A percentile compares a stretch with the other conserved stretches of the same genome.
Conservation (phyloP, 2,888 invertebrate genomes). For the Liposcelis brunnea region DNA sequence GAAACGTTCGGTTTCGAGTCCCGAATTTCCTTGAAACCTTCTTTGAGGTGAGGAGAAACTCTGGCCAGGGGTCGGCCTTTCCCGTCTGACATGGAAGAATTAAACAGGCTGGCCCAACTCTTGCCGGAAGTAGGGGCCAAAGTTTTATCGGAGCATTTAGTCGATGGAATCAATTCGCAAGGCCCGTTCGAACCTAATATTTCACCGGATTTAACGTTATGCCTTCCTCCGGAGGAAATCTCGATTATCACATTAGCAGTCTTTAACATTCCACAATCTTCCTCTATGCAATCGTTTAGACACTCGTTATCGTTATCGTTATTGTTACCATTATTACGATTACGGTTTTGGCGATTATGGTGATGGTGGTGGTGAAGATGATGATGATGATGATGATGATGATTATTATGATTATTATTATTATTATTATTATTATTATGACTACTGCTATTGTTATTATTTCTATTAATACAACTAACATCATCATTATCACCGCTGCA, state of each 20-base stretch:
- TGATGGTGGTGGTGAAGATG: slow-evolving; percentile 12
- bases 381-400: no score
- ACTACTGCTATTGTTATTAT: slow-evolving; percentile 26
- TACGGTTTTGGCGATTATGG: no score
- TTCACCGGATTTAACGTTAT: no score
- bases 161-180: not conserved
- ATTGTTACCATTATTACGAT: no score
- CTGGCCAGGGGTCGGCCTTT: slow-evolving; percentile 10
- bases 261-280: no score
- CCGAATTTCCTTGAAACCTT: slow-evolving; percentile 3
- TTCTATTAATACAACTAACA: slow-evolving; percentile 19
- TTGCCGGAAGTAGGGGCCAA: slow-evolving; percentile 21
- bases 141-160: slow-evolving; percentile 13
- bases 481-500: slow-evolving; percentile 13
- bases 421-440: no score
- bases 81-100: slow-evolving; percentile 18
- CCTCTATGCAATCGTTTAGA: no score
- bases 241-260: no score
- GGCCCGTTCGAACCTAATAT: no score
- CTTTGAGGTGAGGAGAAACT: slow-evolving; percentile 6
- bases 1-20: slow-evolving; percentile 2
- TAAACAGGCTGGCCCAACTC: slow-evolving; percentile 27
- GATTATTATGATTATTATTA: no score
- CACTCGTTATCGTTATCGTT: no score
- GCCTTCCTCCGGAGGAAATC: no score